A percentile compares a stretch with the other conserved stretches of the same genome.
Conservation (phyloP, 2,113 vertebrate genomes). For the Canis aureus region DNA sequence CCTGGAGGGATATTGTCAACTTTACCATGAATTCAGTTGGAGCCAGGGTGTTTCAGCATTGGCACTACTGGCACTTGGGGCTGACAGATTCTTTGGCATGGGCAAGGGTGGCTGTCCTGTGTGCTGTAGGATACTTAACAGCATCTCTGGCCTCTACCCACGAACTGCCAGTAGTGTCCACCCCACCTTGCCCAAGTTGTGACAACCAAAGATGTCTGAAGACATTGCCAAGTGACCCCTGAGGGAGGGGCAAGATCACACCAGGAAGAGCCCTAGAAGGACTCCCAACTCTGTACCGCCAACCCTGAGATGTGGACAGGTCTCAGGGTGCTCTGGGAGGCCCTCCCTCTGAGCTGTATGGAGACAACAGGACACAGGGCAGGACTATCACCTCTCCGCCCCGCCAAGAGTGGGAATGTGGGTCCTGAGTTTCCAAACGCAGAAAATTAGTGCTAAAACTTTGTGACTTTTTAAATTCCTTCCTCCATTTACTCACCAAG, state of each 20-base stretch:
- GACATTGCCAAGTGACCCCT: background rate
- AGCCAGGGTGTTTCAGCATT: background rate
- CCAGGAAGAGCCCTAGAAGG: background rate
- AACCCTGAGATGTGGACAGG: background rate
- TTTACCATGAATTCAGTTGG: background rate
- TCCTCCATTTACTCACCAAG: background rate
- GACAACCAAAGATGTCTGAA: background rate
- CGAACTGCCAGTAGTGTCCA: background rate
- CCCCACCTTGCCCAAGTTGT: background rate
- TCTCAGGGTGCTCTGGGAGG: fast-evolving
- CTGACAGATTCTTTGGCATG: background rate
- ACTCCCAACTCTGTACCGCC: background rate
- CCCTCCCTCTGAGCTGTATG: background rate
- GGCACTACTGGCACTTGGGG: background rate
- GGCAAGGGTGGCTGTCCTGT: too few relatives aligned
- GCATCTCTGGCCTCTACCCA: background rate
- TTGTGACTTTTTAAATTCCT: background rate
- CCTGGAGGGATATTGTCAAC: background rate
- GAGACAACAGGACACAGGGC: background rate
- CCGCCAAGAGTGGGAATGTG: background rate
- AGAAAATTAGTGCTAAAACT: background rate
- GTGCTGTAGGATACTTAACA: background rate
- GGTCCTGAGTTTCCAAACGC: background rate
- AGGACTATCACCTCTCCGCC: background rate
- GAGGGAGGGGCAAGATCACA: background rate